Base-by-base conservation (phyloP, 2,888 invertebrate species). In the Lacanobia wlatinum region DNA sequence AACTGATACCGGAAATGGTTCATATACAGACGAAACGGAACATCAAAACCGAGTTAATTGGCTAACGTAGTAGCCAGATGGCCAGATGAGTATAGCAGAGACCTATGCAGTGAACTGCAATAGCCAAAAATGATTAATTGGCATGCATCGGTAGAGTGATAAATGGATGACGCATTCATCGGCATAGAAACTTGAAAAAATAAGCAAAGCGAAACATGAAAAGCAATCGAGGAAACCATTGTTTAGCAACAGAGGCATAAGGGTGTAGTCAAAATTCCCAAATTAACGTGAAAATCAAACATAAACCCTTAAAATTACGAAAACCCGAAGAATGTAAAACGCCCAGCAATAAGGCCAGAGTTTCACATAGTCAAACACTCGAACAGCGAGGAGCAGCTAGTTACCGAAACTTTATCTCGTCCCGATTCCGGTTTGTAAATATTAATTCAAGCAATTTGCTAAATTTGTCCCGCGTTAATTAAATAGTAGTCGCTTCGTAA, bases 381-480 rank as follows among this genome's bases (percentile, higher is more conserved):
- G 40, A 70, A 77, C 70, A 73, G 65, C 63, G 67, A 62, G 62
- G 70, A 69, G 53, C 59, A 70, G 84, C 86, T 78, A 86, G 85
- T 86, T 84, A 76, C 71, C 34, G 34, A 85, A 82, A 85, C 70
- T 85, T 86, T 76, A 82, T 82, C 80, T 79, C 78, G 72, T 76
- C 71, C 76, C 77, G 75, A 83, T 85, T 84, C 78, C 78, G 67
- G 68, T 73, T 78, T 78, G 81, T 82, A 85, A 87, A 87, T 87
- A 87, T 87, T 82, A 80, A 87, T 87, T 83, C 82, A 79, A 82
- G 64, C 79, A 87, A 87, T 87, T 87, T 77, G 80, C 78, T 85
- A 86, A 89, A 87, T 90, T 89, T 89, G 86, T 85, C 85, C 78
- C 87, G 85, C 87, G 84, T 88, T 91, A 91, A 92, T 92, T 91